Conservation (phyloP, 2,888 invertebrate genomes). For the Acanthosepion esculentum region DNA sequence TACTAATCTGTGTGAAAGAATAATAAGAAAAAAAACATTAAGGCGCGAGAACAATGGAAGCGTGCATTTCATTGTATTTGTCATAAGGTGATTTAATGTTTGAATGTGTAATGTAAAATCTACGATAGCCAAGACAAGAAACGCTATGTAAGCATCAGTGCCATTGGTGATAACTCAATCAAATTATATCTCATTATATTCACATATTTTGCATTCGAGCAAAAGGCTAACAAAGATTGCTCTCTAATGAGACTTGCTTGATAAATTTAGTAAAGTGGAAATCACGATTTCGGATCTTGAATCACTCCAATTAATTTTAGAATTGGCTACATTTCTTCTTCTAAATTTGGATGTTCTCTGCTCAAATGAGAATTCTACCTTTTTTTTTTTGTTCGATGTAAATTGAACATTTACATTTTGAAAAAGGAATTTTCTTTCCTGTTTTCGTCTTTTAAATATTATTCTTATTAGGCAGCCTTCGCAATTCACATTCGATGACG, state of each 20-base stretch:
- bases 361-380: neutral
- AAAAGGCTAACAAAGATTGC: neutral
- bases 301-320: neutral
- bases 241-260: neutral
- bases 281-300: conserved; percentile 17
- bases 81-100: too few species aligned
- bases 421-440: neutral
- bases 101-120: too few species aligned
- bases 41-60: too few species aligned
- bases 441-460: neutral
- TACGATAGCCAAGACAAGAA: too few species aligned
- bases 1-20: too few species aligned
- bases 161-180: too few species aligned
- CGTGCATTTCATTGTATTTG: too few species aligned
- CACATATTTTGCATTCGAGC: neutral
- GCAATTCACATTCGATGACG: neutral
- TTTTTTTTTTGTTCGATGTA: neutral
- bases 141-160: too few species aligned
- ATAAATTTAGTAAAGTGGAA: neutral
- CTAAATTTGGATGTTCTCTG: neutral
- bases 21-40: too few species aligned
- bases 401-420: neutral
- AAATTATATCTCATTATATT: neutral
- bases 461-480: neutral
- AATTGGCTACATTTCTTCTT: neutral